Conservation (phyloP, 2,113 vertebrate genomes). For the Camelus dromedarius region DNA sequence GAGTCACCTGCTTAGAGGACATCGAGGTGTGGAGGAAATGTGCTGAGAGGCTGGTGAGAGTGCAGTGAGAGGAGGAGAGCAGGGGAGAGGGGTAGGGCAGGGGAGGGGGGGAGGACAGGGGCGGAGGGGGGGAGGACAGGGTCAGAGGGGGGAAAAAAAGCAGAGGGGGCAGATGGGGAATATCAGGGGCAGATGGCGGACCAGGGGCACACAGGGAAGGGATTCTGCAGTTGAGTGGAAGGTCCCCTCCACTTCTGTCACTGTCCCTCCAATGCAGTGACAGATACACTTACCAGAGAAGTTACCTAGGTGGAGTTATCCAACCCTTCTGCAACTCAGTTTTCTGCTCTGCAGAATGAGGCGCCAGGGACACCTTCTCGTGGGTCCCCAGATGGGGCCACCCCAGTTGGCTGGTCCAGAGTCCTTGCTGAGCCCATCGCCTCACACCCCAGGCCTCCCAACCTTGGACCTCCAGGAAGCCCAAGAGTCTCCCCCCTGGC, state of each 20-base stretch:
- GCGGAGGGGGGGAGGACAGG: neutral
- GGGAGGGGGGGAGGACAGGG: neutral
- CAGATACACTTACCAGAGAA: neutral
- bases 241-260: neutral
- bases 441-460: neutral
- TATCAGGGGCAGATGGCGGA: too few relatives aligned
- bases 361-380: neutral
- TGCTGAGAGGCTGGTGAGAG: neutral
- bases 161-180: neutral
- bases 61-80: too few relatives aligned
- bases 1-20: neutral
- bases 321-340: neutral
- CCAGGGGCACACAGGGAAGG: neutral
- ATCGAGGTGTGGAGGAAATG: too few relatives aligned
- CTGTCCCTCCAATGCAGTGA: neutral
- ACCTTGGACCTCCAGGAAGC: neutral
- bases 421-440: neutral
- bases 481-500: neutral
- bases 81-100: too few relatives aligned
- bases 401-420: neutral
- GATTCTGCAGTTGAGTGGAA: neutral
- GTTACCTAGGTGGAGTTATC: neutral
- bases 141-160: accelerated
- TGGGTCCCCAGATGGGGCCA: neutral
- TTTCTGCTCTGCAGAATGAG: neutral